These are phyloP conservation scores for Drosophila bipectinata DNA, from an alignment of 1,140 invertebrate species.

Conservation along the genomic window DNA sequence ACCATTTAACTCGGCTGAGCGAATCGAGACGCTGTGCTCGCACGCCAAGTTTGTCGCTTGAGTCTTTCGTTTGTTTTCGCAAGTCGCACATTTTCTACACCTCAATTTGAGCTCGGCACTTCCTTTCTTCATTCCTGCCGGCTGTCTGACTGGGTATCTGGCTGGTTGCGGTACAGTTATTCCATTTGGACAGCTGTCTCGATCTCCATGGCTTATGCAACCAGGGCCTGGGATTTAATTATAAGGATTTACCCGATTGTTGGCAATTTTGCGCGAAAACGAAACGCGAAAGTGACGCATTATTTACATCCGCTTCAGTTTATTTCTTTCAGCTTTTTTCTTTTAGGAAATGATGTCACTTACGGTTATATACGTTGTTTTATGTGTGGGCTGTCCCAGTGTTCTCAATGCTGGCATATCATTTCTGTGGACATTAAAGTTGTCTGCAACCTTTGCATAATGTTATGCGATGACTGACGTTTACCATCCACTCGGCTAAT, in stretches of 20 bases:
- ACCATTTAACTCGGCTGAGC: conserved; percentile 54
- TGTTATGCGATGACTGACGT: conserved; percentile 16
- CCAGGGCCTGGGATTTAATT: conserved; percentile 60
- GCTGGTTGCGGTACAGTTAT: conserved; percentile 60
- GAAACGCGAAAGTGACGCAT: conserved; percentile 63
- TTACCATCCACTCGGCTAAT: conserved; percentile 21
- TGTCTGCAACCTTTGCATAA: conserved; percentile 33
- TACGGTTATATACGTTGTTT: conserved; percentile 6
- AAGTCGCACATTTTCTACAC: conserved; percentile 52
- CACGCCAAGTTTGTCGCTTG: conserved; percentile 71
- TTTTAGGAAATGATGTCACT: conserved; percentile 46
- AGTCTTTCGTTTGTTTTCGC: conserved; percentile 71
- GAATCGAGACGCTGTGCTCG: conserved; percentile 22
- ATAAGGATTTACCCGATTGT: conserved; percentile 72
- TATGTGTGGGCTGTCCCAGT: neutral
- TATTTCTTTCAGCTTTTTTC: neutral
- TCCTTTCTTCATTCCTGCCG: conserved; percentile 64
- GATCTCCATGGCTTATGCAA: conserved; percentile 35
- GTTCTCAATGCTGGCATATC: conserved; percentile 28
- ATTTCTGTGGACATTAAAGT: conserved; percentile 21
- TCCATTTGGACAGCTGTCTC: conserved; percentile 46
- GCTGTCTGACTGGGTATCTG: neutral
- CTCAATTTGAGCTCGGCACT: conserved; percentile 56
- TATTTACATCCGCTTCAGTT: conserved; percentile 59
- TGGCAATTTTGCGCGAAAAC: conserved; percentile 45